These are phyloP conservation scores for Orbicella faveolata DNA, from an alignment of 64 coral and sea anemone species.

Conservation along the genomic window DNA sequence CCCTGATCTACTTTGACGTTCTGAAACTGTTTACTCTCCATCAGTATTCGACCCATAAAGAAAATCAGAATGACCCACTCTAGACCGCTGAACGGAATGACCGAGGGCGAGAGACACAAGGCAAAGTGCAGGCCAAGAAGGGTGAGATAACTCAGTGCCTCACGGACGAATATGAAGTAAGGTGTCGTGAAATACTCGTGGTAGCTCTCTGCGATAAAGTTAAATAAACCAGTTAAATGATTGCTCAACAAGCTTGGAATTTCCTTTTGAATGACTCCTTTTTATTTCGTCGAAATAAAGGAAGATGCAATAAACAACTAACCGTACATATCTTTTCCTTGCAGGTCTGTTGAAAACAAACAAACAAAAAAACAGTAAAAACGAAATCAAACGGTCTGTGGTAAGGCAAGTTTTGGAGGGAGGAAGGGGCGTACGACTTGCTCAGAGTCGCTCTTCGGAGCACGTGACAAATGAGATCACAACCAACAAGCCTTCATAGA, in stretches of 20 bases:
- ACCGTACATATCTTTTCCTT: neutral
- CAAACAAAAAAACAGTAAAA: neutral
- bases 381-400: too few relatives aligned
- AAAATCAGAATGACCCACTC: conserved; percentile 21
- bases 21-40: neutral
- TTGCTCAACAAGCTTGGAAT: too few relatives aligned
- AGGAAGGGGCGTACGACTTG: too few relatives aligned
- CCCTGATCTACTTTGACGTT: neutral
- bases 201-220: conserved; percentile 3
- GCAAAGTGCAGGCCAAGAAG: conserved; percentile 11
- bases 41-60: neutral
- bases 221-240: too few relatives aligned
- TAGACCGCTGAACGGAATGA: neutral
- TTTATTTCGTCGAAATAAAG: too few relatives aligned
- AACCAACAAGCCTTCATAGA: too few relatives aligned
- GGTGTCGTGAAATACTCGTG: conserved; percentile 27
- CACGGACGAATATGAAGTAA: conserved; percentile 24
- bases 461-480: too few relatives aligned
- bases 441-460: too few relatives aligned
- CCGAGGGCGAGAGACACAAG: neutral
- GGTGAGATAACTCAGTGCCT: conserved; percentile 16
- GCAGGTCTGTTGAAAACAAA: neutral
- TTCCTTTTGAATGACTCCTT: too few relatives aligned
- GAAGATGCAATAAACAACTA: neutral
- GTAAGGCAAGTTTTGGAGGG: too few relatives aligned